Base-by-base conservation (phyloP, 1,140 invertebrate genomes). In the Archivesica marissinica region DNA sequence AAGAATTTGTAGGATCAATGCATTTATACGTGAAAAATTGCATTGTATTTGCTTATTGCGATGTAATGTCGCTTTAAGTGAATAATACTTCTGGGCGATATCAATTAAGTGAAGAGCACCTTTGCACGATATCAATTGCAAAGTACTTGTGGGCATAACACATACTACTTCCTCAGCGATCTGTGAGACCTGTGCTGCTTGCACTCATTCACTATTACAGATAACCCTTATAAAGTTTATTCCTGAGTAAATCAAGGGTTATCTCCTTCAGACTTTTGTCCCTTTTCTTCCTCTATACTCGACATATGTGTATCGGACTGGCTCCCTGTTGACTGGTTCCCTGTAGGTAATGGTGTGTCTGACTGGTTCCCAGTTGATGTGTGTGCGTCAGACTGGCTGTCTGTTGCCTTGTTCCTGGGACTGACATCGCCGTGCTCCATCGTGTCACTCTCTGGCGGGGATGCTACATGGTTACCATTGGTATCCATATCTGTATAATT, bases 401-500 rank as follows among this genome's bases (percentile, higher is more conserved):
- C 61, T 66, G 61, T 66, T 4, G 61, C 17, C 35, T 66, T 33
- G 44, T 76, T 56, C 35, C 64, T 47, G 25, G 82, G 52, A 35
- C 41, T 50, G 9, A 52, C 35, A 78, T 83, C 66, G 52, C 50
- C 61, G 59, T 52, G 54, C 30, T 25, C 75, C 35, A 82, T 81
- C 28, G 82, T 64, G 33, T 87, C 82, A 15, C 76, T 80, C 30
- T 88, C 80, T 23, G 72, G 39, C 15, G 85, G 74, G 3, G 52
- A 44, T 13, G 81, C 64, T 13, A 56, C 61, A 39, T 64, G 33
- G 61, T 84, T 87, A 30, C 83, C 80, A 77, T 82, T 89, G n/a
- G 85, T 93, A 64, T 92, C 93, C 87, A 93, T 92, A 0, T 90
- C 90, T 33, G 88, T 28, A 56, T 91, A 91, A 7, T 89, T 90